These are phyloP conservation scores for Sebastes diaconus DNA, from an alignment of 2,797 vertebrate genomes.

Conservation along the genomic window DNA sequence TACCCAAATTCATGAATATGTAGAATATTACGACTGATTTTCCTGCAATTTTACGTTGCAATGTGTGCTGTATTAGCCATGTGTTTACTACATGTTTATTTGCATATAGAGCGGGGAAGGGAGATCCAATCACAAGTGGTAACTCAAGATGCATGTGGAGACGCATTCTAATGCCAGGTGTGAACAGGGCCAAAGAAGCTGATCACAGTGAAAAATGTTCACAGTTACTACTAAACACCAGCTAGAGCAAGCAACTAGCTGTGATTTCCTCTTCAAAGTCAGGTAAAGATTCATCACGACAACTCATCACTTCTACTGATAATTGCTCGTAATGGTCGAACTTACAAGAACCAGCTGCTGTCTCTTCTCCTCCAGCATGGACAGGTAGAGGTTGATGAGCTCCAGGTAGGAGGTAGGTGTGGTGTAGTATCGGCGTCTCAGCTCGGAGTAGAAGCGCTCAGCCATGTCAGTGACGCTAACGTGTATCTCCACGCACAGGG, in stretches of 20 bases:
- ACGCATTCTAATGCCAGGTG: no score
- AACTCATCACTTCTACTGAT: not conserved
- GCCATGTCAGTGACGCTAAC: slow-evolving; percentile 86
- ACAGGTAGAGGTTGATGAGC: slow-evolving; percentile 89
- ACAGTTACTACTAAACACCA: not conserved
- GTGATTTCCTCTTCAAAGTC: not conserved
- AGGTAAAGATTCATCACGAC: not conserved
- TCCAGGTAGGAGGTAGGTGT: slow-evolving; percentile 92
- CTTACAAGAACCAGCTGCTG: slow-evolving; percentile 83
- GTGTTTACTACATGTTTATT: no score
- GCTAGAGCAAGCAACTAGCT: not conserved
- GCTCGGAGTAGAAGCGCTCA: slow-evolving; percentile 85
- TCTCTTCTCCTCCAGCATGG: slow-evolving; percentile 86
- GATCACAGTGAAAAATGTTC: not conserved
- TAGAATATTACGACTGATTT: no score
- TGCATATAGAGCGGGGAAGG: no score
- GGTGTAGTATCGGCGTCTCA: slow-evolving; percentile 87
- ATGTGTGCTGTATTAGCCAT: no score
- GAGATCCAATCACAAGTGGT: no score
- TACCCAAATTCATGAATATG: no score
- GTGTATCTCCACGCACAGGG: slow-evolving; percentile 90
- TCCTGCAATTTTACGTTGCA: no score
- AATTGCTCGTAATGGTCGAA: not conserved
- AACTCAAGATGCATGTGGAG: no score
- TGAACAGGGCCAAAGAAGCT: slow-evolving; percentile 37